Base-by-base conservation (phyloP, 2,113 vertebrate genomes). In the Leiothrix lutea region DNA sequence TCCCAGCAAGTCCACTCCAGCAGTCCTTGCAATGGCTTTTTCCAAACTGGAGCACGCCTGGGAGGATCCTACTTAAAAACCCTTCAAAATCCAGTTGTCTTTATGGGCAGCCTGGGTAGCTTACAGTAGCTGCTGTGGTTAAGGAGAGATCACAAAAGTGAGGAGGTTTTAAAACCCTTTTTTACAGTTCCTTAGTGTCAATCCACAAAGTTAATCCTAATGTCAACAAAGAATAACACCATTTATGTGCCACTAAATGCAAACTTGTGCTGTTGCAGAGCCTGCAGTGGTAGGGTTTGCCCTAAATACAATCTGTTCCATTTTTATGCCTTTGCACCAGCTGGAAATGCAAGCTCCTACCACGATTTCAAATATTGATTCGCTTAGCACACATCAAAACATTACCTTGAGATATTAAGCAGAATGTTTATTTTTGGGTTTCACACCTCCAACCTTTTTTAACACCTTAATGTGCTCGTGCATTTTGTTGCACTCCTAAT, bases 191-290 rank as follows among this genome's bases (percentile, higher is more conserved):
- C 91, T 96, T 64, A 95, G 96, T 51, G 80, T 97, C 97, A 75
- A 95, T 91, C 96, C 90, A 92, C 96, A 93, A 91, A 73, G 90
- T 97, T 96, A 97, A 98, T 97, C 96, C 97, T 38, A 96, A 92
- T 38, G 95, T 96, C 97, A 98, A 96, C 84, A 97, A 73, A 71
- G 96, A 95, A 79, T 94, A 97, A 91, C 95, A 79, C 85, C 44
- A 58, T 95, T 92, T 94, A 85, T 64, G 35, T 79, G 95, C 88
- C 96, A 80, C 94, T 96, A 95, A 97, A 96, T 60, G 95, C 94
- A 92, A 65, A 56, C 88, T 90, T 35, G 94, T 84, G 94, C 89
- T 62, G 56, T 47, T 17, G 22, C 51, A 36, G 93, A 83, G 36
- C 82, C 69, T 57, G 86, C 65, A 70, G 44, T 51, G 77, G 80